Evolutionary conservation across 1,140 invertebrate species (phyloP), one percentile per base, ranked within the genome.

Genomic region (Drosophila gunungcola): DNA sequence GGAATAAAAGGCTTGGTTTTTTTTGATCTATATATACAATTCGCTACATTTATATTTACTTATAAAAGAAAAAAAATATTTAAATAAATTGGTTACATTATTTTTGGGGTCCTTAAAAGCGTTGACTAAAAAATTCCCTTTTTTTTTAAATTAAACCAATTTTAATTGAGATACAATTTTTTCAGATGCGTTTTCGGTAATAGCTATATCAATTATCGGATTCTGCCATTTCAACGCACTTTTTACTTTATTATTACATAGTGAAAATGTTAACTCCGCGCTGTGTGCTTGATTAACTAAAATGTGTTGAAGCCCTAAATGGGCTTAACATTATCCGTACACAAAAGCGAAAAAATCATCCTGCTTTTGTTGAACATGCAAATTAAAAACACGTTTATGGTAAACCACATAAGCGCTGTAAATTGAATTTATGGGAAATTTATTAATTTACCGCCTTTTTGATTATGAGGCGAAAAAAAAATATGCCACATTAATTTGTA

Each of bases 401-500:
- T 13, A 6, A 42, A 56, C 64, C 49, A 49, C 60, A 68, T 64
- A 52, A 43, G 45, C 64, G 27, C 49, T 68, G 60, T 65, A 68
- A 68, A 68, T 68, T 68, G 60, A 68, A 68, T 64, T 68, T 55
- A 55, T 43, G 12, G 13, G 62, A 63, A 77, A 77, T 85, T 77
- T 80, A 77, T 77, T 80, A 80, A 85, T 80, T 61, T 80, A 41
- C 60, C 51, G 54, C 62, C 73, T 85, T 75, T 83, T 73, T 85
- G 77, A 73, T 84, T 79, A 85, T 80, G 73, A 60, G 70, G 65
- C 58, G 42, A 32, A 61, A 79, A 63, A 52, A 58, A 38, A 60
- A 43, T 39, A 43, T 43, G 41, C 39, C 42, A 39, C 46, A 12
- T 10, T 38, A 42, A 13, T 39, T 45, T 21, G 16, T 1, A 21